Evolutionary conservation across 1,140 invertebrate genomes (phyloP).

Genomic region (Pseudobourletiella spinata): DNA sequence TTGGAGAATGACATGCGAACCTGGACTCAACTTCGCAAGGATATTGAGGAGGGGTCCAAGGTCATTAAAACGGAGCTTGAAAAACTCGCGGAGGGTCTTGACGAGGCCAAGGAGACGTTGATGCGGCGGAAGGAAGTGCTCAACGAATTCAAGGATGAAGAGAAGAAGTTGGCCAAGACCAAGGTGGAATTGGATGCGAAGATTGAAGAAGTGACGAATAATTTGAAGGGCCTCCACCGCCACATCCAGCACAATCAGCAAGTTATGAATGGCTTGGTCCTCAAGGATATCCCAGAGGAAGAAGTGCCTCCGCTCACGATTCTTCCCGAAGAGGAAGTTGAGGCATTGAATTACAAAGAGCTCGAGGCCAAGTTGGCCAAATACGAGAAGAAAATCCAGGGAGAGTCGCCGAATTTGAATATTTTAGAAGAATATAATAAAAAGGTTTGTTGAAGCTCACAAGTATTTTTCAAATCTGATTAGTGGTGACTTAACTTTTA

Average conservation of each 20-base stretch:
- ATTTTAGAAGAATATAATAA: constrained; percentile 63
- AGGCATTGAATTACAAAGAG: constrained; percentile 49
- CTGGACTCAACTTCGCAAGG: constrained; percentile 25
- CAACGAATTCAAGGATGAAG: constrained; percentile 49
- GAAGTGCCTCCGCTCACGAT: constrained; percentile 44
- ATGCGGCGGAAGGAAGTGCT: constrained; percentile 54
- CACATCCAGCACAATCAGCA: neutral
- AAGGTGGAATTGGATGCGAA: constrained; percentile 31
- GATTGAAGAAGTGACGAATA: constrained; percentile 4
- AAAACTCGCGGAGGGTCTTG: constrained; percentile 17
- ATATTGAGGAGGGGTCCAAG: constrained; percentile 24
- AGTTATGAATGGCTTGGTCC: constrained; percentile 50
- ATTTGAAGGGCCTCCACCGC: constrained; percentile 4
- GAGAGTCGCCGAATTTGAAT: constrained; percentile 66
- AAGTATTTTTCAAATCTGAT: no score
- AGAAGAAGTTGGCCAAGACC: constrained; percentile 51
- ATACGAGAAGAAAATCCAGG: constrained; percentile 56
- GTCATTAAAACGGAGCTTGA: constrained; percentile 22
- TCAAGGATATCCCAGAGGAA: constrained; percentile 58
- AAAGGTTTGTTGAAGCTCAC: constrained; percentile 44
- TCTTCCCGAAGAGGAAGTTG: constrained; percentile 60
- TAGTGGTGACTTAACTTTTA: no score
- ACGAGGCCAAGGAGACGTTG: constrained; percentile 51
- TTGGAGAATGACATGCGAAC: constrained; percentile 42
- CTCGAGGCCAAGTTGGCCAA: constrained; percentile 54